Base-by-base conservation (phyloP, 2,113 vertebrate species). In the Ophiodon elongatus region DNA sequence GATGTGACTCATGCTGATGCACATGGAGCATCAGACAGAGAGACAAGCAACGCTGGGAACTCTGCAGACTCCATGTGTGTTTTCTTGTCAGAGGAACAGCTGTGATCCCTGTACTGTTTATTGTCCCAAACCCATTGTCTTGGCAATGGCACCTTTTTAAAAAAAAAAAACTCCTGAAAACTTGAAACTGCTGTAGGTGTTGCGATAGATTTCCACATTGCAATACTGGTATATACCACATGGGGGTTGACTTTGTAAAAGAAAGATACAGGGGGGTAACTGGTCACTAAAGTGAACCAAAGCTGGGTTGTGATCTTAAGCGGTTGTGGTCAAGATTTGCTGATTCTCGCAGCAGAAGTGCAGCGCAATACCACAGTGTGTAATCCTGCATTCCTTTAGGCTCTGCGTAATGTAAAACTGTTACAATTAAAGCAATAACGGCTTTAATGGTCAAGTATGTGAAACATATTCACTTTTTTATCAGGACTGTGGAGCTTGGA, bases 111-210 rank as follows among this genome's bases (percentile, higher is more conserved):
- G 70, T 35, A 63, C 77, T 85, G 75, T 80, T 73, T 83, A 71
- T 79, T 76, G 87, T 84, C 88, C 82, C 84, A 79, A 68, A 80
- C 75, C 69, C 77, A 37, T 79, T 84, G 72, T 85, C 41, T 54
- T 85, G 79, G 68, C 76, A 75, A 80, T 75, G 81, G 79, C 89
- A 75, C 82, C 78, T 85, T 84, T 62, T 87, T 86, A n/a, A n/a
- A n/a, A n/a, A n/a, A n/a, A n/a, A 14, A 85, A 89, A 83, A 84
- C 82, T 95, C 89, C 89, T 89, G 79, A 64, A 95, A 92, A 94
- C 93, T 94, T 94, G 91, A 95, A 87, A 85, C 69, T 57, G 65
- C 70, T 68, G 78, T 68, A 73, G 27, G 73, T 35, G 21, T 89
- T 82, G 68, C 68, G 86, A 2, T 35, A 88, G 87, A 89, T 89